A percentile compares a stretch with the other conserved stretches of the same genome.
These are phyloP conservation scores for Solen grandis DNA, from an alignment of 1,140 invertebrate species.

Conservation along the genomic window DNA sequence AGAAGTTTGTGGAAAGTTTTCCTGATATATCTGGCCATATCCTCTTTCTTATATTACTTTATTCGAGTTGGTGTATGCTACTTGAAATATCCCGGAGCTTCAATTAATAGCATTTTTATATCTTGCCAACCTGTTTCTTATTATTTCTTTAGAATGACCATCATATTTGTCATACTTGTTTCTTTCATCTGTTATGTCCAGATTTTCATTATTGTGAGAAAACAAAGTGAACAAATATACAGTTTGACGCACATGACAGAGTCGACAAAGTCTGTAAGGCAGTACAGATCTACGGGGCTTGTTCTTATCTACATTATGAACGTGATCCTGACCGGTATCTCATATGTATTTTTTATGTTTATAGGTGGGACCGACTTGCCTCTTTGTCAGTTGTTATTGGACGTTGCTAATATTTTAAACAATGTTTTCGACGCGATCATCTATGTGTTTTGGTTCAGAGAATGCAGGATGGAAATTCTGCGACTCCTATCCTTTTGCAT, in stretches of 20 bases:
- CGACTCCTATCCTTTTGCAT: not conserved
- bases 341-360: not conserved
- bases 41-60: not conserved
- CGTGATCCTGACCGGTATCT: not conserved
- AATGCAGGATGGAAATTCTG: constrained; percentile 18
- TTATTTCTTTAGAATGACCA: not conserved
- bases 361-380: not conserved
- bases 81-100: not conserved
- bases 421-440: constrained; percentile 30
- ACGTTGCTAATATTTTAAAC: not conserved
- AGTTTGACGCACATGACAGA: not conserved
- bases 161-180: not conserved
- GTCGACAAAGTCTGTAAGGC: not conserved
- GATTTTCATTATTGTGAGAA: not conserved
- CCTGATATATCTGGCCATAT: not conserved
- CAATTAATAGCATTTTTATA: not conserved
- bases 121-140: not conserved
- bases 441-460: constrained; percentile 44
- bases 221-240: not conserved
- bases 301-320: not conserved
- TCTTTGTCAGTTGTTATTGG: not conserved
- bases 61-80: not conserved
- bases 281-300: not conserved
- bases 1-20: not conserved
- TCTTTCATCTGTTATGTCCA: not conserved